phyloP scores from a whole-genome alignment of 2,113 vertebrate species.

The Chelonoidis abingdonii region DNA sequence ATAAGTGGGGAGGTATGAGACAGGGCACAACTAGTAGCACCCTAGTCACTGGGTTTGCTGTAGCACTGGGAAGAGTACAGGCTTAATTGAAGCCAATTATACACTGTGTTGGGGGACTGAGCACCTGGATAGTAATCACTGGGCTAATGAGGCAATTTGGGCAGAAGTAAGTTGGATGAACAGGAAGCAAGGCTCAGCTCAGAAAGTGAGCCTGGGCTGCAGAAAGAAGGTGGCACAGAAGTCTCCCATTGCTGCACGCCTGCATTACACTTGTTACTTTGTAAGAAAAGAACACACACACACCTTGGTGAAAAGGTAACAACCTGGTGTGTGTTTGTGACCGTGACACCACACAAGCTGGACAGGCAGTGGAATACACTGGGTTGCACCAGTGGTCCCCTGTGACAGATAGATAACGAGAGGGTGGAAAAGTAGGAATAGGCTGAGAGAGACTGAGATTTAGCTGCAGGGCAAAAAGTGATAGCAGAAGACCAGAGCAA shows the following conservation, averaged over 20 bases:
- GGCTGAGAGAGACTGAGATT: slow-evolving; percentile 32
- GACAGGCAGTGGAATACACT: neutral
- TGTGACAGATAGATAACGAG: slow-evolving; percentile 40
- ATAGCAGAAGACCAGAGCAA: slow-evolving; percentile 50
- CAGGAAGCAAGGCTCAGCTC: too few species aligned
- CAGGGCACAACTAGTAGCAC: neutral
- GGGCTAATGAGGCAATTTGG: neutral
- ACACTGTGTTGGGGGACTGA: neutral
- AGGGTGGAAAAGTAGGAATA: slow-evolving; percentile 23
- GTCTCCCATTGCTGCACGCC: too few species aligned
- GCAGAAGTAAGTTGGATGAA: too few species aligned
- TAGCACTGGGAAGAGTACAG: neutral
- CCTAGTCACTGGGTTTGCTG: neutral
- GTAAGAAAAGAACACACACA: too few species aligned
- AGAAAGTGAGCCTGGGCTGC: too few species aligned
- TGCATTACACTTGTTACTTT: too few species aligned
- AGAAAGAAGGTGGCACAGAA: too few species aligned
- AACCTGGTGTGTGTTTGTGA: too few species aligned
- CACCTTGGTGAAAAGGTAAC: too few species aligned
- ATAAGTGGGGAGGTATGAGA: neutral
- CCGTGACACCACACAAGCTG: too few species aligned
- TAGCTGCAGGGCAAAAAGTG: slow-evolving; percentile 47
- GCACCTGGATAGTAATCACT: neutral
- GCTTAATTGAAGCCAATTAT: neutral
- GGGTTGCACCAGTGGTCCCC: neutral